These are phyloP conservation scores for Drosophila mimetica DNA, from an alignment of 2,888 invertebrate genomes.

Conservation along the genomic window DNA sequence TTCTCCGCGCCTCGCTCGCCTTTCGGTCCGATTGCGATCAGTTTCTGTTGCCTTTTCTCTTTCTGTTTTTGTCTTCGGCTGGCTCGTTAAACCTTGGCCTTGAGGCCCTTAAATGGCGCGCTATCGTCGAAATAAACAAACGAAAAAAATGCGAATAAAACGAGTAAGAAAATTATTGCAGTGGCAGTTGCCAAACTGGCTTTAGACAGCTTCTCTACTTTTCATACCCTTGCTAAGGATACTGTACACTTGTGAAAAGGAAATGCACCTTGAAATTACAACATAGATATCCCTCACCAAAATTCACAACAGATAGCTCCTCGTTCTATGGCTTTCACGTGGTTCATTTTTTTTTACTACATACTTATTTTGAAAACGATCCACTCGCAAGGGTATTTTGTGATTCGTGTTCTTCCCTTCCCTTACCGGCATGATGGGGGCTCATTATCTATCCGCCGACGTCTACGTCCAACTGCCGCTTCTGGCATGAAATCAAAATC, in stretches of 20 bases:
- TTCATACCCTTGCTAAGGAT: conserved; percentile 10
- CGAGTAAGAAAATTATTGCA: conserved; percentile 29
- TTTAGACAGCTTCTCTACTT: conserved; percentile 18
- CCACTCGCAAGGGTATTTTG: no score
- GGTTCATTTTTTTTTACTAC: no score
- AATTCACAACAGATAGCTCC: no score
- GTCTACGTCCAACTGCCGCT: neutral
- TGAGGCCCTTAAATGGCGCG: conserved; percentile 81
- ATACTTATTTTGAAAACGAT: neutral
- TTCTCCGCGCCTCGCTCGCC: conserved; percentile 16
- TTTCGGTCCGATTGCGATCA: conserved; percentile 59
- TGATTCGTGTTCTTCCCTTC: neutral
- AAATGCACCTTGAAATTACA: neutral
- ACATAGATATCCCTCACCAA: neutral
- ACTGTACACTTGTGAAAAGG: neutral
- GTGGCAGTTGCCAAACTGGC: conserved; percentile 42
- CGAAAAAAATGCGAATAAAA: conserved; percentile 13
- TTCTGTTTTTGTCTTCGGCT: conserved; percentile 34
- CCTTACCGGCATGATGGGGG: neutral
- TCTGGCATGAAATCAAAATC: conserved; percentile 50
- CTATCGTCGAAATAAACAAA: conserved; percentile 28
- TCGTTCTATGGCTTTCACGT: no score
- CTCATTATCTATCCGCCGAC: conserved; percentile 34
- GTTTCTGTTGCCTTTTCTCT: conserved; percentile 46
- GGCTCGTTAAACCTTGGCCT: conserved; percentile 80